These are phyloP conservation scores for Fringilla coelebs DNA, from an alignment of 2,797 vertebrate species.

Conservation along the genomic window DNA sequence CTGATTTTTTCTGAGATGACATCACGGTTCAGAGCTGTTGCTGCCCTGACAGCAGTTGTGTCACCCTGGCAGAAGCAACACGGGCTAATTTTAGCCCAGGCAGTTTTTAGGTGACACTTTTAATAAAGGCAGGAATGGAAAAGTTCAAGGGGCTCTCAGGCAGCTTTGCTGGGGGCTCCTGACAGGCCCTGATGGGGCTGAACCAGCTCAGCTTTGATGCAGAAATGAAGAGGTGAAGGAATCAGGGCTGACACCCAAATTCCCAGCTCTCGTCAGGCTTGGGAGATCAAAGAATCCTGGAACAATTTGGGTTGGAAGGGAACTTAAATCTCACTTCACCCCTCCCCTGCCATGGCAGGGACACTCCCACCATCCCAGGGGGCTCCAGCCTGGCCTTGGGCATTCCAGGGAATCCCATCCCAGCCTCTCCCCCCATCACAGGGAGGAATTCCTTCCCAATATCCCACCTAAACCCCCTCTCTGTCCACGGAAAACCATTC, in stretches of 20 bases:
- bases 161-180: not conserved
- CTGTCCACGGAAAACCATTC: not conserved
- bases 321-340: not conserved
- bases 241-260: not conserved
- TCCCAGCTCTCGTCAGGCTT: not conserved
- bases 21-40: not conserved
- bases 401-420: not conserved
- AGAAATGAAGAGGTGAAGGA: not conserved
- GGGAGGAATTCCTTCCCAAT: not conserved
- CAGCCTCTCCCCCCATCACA: not conserved
- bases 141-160: not conserved
- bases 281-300: not conserved
- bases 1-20: not conserved
- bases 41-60: not conserved
- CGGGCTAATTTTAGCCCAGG: not conserved
- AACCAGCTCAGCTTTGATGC: not conserved
- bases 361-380: rapidly evolving
- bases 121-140: not conserved
- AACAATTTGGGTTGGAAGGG: not conserved
- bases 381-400: not conserved
- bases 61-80: not conserved
- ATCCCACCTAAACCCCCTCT: not conserved
- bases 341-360: not conserved
- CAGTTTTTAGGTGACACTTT: not conserved
- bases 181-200: not conserved